phyloP scores from a whole-genome alignment of 92 coral and sea anemone genomes.

The Palythoa heliodiscus region DNA sequence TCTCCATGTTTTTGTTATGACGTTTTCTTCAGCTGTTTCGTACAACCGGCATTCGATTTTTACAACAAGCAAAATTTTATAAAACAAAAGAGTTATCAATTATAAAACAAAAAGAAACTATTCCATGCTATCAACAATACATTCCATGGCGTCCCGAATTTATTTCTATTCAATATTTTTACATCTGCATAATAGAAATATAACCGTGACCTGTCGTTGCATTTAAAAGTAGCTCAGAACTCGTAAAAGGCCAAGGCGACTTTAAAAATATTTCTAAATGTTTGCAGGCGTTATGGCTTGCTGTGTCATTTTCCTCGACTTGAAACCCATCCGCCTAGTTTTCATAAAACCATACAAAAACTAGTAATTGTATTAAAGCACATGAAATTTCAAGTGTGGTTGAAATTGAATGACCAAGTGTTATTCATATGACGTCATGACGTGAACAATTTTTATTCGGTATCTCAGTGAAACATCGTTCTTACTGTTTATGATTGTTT shows the following conservation, averaged over 20 bases:
- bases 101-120: neutral
- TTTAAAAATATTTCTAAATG: neutral
- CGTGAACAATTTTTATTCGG: neutral
- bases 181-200: neutral
- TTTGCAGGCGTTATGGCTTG: neutral
- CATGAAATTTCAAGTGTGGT: constrained; percentile 13
- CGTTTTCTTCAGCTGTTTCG: constrained; percentile 5
- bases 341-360: neutral
- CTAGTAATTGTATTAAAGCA: neutral
- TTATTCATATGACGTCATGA: constrained; percentile 32
- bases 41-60: neutral
- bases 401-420: neutral
- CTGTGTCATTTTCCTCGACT: neutral
- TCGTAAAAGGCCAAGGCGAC: constrained; percentile 28
- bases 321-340: no score
- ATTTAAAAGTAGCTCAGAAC: constrained; percentile 26
- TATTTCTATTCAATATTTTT: neutral
- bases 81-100: constrained; percentile 1
- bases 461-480: constrained; percentile 4
- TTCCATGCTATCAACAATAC: neutral
- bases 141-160: neutral
- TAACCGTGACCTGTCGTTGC: constrained; percentile 37
- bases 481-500: constrained; percentile 1
- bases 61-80: constrained; percentile 11
- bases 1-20: neutral